Conservation (phyloP, 1,140 invertebrate species). For the Papilio aristodemus region DNA sequence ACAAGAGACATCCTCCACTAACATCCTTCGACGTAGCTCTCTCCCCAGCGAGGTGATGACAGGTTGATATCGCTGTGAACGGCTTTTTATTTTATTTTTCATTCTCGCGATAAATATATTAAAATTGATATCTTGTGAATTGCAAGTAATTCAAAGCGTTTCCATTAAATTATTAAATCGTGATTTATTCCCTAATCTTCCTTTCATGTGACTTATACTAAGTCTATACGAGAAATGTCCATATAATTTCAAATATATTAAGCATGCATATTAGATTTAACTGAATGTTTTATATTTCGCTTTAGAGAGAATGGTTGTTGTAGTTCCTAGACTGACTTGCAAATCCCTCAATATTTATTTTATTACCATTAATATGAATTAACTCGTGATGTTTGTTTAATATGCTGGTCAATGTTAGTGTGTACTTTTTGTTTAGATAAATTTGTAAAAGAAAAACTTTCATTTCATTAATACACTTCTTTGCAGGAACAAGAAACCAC, state of each 20-base stretch:
- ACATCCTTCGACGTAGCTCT: conserved; percentile 57
- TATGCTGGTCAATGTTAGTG: conserved; percentile 18
- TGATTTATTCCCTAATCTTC: not conserved
- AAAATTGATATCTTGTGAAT: not conserved
- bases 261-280: not conserved
- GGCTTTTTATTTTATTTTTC: conserved; percentile 54
- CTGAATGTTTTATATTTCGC: not conserved
- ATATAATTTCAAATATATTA: not conserved
- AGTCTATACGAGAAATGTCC: too few relatives aligned
- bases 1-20: conserved; percentile 45
- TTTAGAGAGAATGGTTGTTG: too few relatives aligned
- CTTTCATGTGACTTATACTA: not conserved
- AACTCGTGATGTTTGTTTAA: conserved; percentile 11
- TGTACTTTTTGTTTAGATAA: conserved; percentile 1
- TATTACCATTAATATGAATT: not conserved
- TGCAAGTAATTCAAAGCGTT: too few relatives aligned
- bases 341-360: too few relatives aligned
- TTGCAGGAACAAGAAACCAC: conserved; percentile 50
- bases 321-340: too few relatives aligned
- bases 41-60: conserved; percentile 74
- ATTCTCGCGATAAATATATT: conserved; percentile 24
- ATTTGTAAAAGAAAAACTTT: not conserved
- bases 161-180: too few relatives aligned
- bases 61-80: conserved; percentile 52
- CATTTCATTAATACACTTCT: not conserved